Evolutionary conservation across 35 echinoderm and acorn worm species (phyloP).

Genomic region (Apostichopus parvimensis): DNA sequence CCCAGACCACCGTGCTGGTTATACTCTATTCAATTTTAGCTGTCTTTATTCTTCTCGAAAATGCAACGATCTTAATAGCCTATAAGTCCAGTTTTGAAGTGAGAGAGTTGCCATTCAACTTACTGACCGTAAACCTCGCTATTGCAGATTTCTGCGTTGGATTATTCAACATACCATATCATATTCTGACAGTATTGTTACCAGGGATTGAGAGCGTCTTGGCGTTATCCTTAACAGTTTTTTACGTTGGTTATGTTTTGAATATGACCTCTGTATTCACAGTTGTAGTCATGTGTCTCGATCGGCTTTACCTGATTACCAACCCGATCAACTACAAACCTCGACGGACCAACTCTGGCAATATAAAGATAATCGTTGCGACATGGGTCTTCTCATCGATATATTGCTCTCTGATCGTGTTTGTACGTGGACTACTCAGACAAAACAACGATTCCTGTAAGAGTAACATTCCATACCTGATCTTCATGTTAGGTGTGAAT

Average conservation of each 20-base stretch:
- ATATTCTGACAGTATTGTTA: not conserved
- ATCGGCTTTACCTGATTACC: not conserved
- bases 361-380: not conserved
- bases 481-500: not conserved
- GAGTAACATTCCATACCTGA: slow-evolving; percentile 11
- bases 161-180: slow-evolving; percentile 16
- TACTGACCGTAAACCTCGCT: not conserved
- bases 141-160: not conserved
- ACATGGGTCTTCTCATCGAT: not conserved
- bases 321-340: not conserved
- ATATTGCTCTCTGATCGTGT: not conserved
- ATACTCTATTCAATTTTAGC: not conserved
- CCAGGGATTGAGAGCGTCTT: not conserved
- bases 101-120: not conserved
- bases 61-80: not conserved
- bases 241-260: not conserved
- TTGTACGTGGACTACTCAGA: not conserved
- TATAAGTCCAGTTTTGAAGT: not conserved
- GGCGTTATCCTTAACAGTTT: not conserved
- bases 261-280: slow-evolving; percentile 8
- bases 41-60: not conserved
- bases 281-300: not conserved
- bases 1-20: not conserved
- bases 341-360: not conserved
- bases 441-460: not conserved